Conservation (phyloP, 2,888 invertebrate species). For the Heteromyza rotundicornis region DNA sequence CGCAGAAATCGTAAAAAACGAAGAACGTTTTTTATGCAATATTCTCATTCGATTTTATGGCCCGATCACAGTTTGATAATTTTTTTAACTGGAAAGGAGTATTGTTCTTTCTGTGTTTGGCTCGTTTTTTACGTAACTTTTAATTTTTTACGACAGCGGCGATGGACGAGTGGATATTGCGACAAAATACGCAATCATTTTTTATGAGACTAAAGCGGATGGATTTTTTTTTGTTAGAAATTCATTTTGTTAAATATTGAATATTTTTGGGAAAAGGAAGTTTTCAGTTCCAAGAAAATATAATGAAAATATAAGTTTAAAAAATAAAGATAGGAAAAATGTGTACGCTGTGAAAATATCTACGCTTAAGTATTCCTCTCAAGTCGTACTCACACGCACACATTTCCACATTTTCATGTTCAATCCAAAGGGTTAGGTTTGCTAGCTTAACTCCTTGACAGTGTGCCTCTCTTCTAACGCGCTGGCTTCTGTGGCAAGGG, state of each 20-base stretch:
- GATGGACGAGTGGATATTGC: not conserved
- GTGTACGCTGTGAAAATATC: no score
- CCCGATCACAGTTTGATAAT: not conserved
- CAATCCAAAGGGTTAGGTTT: slow-evolving; percentile 45
- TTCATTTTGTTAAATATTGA: not conserved
- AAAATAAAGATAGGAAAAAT: no score
- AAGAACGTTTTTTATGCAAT: slow-evolving; percentile 50
- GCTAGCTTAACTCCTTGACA: slow-evolving; percentile 29
- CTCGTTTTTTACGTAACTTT: slow-evolving; percentile 28
- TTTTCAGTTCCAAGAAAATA: slow-evolving; percentile 5
- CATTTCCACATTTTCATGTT: no score
- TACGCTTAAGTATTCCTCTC: no score
- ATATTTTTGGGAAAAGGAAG: slow-evolving; percentile 43
- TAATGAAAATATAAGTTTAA: no score
- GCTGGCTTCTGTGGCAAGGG: slow-evolving; percentile 33
- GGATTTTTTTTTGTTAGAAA: not conserved
- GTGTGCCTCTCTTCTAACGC: slow-evolving; percentile 10
- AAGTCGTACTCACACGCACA: no score
- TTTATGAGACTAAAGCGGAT: not conserved
- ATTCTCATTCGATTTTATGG: slow-evolving; percentile 34
- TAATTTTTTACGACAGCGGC: slow-evolving; percentile 31
- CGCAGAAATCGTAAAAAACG: slow-evolving; percentile 39
- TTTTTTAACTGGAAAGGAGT: slow-evolving; percentile 17
- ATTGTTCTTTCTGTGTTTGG: slow-evolving; percentile 20
- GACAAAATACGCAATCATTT: slow-evolving; percentile 8